Evolutionary conservation across 2,113 vertebrate species (phyloP).

Genomic region (Antennarius striatus): DNA sequence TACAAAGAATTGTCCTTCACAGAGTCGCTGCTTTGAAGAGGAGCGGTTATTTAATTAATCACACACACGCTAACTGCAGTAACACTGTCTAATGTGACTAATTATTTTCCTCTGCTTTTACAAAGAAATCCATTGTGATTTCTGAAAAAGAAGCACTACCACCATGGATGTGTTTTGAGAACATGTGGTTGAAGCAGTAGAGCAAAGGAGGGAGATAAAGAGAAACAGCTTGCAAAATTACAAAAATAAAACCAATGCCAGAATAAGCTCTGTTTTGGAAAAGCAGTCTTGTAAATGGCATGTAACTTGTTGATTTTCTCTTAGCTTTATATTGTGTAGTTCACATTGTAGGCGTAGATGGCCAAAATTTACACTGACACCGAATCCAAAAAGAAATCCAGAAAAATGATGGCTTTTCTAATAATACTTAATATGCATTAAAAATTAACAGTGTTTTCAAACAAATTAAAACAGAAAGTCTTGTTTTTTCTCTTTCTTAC

Average conservation of each 20-base stretch:
- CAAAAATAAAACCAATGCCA: conserved; percentile 38
- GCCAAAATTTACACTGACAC: neutral
- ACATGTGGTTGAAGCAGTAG: conserved; percentile 56
- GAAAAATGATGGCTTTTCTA: too few species aligned
- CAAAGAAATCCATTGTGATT: conserved; percentile 58
- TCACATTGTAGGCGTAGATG: neutral
- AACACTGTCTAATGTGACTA: conserved; percentile 61
- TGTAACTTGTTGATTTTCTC: conserved; percentile 25
- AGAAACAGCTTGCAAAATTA: conserved; percentile 62
- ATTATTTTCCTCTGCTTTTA: conserved; percentile 66
- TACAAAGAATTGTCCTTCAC: conserved; percentile 49
- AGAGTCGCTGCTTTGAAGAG: conserved; percentile 47
- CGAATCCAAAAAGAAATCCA: too few species aligned
- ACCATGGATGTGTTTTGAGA: conserved; percentile 64
- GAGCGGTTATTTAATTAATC: conserved; percentile 67
- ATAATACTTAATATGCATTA: too few species aligned
- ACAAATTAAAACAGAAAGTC: conserved; percentile 13
- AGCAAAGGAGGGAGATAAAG: conserved; percentile 60
- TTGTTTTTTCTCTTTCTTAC: conserved; percentile 4
- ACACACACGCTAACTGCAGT: conserved; percentile 46
- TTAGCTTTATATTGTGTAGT: neutral
- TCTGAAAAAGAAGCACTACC: conserved; percentile 49
- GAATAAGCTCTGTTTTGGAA: conserved; percentile 53
- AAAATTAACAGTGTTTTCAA: conserved; percentile 27
- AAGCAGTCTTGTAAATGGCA: conserved; percentile 37